A percentile compares a stretch with the other conserved stretches of the same genome.
These are phyloP conservation scores for Papilio protenor DNA, from an alignment of 2,888 invertebrate genomes.

Conservation along the genomic window DNA sequence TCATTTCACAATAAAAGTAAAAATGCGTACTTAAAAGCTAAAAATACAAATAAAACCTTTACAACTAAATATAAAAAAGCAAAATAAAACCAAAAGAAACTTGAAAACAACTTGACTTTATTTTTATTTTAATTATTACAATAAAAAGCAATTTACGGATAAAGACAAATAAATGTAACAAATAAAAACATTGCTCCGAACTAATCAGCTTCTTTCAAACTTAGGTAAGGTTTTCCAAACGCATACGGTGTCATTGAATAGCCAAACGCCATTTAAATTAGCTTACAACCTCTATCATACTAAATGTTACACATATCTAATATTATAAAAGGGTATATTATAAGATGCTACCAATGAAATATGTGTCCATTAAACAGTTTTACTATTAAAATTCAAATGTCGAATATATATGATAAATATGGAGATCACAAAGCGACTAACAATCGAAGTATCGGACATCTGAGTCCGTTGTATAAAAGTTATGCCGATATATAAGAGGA, in stretches of 20 bases:
- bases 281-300: slow-evolving; percentile 18
- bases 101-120: slow-evolving; percentile 71
- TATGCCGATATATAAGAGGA: background rate
- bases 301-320: slow-evolving; percentile 11
- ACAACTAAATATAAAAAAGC: background rate
- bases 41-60: slow-evolving; percentile 16
- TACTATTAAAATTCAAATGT: background rate
- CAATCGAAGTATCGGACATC: background rate
- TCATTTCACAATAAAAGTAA: slow-evolving; percentile 6
- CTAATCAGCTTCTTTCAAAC: no score
- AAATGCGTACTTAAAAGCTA: slow-evolving; percentile 17
- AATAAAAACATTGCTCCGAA: slow-evolving; percentile 32
- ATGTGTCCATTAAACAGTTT: background rate
- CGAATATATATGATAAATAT: background rate
- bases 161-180: slow-evolving; percentile 56
- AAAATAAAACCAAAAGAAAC: slow-evolving; percentile 57
- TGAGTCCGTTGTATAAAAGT: background rate
- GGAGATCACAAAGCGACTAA: slow-evolving; percentile 10
- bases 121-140: slow-evolving; percentile 62
- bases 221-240: background rate
- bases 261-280: slow-evolving; percentile 14
- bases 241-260: slow-evolving; percentile 15
- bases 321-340: slow-evolving; percentile 13
- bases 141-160: slow-evolving; percentile 55
- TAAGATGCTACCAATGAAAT: slow-evolving; percentile 8